These are phyloP conservation scores for Hydroisotoma schaefferi DNA, from an alignment of 2,888 invertebrate genomes.

Conservation along the genomic window DNA sequence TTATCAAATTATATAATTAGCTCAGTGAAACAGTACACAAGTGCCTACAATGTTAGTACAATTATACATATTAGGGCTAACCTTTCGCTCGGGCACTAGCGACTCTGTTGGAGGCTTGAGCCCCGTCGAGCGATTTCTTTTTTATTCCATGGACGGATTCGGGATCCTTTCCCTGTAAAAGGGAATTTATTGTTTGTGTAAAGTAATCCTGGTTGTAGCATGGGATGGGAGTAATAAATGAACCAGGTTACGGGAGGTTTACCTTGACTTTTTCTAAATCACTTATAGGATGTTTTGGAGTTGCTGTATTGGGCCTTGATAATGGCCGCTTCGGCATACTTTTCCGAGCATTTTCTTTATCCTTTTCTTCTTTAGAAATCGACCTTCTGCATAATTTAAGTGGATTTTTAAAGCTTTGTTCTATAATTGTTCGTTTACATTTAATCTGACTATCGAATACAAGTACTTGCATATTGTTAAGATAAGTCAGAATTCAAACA, in stretches of 20 bases:
- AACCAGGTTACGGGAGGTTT: slow-evolving; percentile 2
- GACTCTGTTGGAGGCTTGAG: neutral
- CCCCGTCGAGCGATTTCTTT: slow-evolving; percentile 5
- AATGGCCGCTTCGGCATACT: slow-evolving; percentile 63
- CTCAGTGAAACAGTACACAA: neutral
- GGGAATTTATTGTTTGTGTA: neutral
- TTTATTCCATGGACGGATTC: slow-evolving; percentile 13
- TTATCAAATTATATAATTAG: neutral
- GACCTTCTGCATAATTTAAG: slow-evolving; percentile 58
- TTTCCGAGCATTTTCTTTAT: slow-evolving; percentile 77
- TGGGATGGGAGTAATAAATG: neutral
- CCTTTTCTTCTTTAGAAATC: slow-evolving; percentile 79
- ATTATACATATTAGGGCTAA: neutral
- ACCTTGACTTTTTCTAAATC: slow-evolving; percentile 53
- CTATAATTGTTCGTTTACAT: no score
- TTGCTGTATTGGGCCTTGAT: slow-evolving; percentile 48
- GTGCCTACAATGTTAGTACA: neutral
- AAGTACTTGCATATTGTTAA: no score
- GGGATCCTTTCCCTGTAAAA: slow-evolving; percentile 4
- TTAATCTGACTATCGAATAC: no score
- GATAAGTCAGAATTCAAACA: no score
- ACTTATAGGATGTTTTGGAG: slow-evolving; percentile 47
- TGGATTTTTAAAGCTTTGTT: no score
- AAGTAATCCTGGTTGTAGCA: no score
- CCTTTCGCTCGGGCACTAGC: neutral